Base-by-base conservation (phyloP, 2,888 invertebrate genomes). In the Habroteleia sp. region DNA sequence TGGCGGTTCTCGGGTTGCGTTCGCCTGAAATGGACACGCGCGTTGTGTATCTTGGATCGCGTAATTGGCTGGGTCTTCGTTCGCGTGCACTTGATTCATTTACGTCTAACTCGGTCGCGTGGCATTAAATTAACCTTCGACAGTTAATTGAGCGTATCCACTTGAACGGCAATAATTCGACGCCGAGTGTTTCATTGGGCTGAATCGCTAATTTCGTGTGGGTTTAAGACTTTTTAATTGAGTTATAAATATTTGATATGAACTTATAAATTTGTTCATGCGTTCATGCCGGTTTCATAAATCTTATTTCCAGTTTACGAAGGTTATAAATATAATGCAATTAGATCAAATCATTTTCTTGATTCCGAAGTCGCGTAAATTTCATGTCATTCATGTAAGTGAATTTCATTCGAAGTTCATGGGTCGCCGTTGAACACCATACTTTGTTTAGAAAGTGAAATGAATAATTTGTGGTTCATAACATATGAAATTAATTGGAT, bases 111-210 rank as follows among this genome's bases (percentile, higher is more conserved):
- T 78, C 74, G 72, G 71, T 80, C 77, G 77, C 50, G 66, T 74
- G 68, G 73, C 79, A 76, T 80, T 81, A 80, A 81, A 81, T 78
- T 69, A 79, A 77, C 62, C 79, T 79, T 79, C 73, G 69, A 16
- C 54, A 65, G 76, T 82, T 81, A 81, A 82, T 81, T 76, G 79
- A 78, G 75, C 72, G 76, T 77, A 73, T 80, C 80, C 73, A 77
- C 77, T 81, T 74, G 77, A 78, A 77, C 69, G 77, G 72, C 74
- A 79, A 80, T 78, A 39, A 74, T 17, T 58, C 48, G 63, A 69
- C 48, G 75, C 63, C 60, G 68, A 62, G 31, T 16, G 42, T 66
- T 80, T 81, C 78, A 79, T 81, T 80, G 76, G 76, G 77, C 8
- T 39, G 17, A 6, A 6, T 46, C 13, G 16, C 14, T 20, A 13